Conservation (phyloP, 2,888 invertebrate genomes). For the Criorhina ranunculi region DNA sequence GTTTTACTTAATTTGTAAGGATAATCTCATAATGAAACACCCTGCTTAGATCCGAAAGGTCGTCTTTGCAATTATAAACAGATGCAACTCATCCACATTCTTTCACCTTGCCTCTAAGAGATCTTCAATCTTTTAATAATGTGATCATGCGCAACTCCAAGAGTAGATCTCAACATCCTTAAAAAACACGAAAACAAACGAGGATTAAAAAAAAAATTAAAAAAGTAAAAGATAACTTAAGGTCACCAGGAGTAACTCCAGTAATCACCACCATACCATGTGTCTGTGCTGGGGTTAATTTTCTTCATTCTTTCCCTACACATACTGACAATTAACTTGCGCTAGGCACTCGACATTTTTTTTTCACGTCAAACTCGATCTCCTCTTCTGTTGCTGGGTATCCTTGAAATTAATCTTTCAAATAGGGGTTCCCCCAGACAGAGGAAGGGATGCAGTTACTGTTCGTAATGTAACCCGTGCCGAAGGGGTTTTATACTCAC, state of each 20-base stretch:
- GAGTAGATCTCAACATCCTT: conserved; percentile 19
- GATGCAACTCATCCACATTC: conserved; percentile 24
- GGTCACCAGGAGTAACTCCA: conserved; percentile 47
- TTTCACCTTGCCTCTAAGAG: neutral
- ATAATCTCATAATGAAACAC: too few relatives aligned
- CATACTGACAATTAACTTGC: conserved; percentile 53
- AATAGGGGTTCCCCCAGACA: conserved; percentile 54
- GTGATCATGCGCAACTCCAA: conserved; percentile 42
- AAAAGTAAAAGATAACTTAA: conserved; percentile 42
- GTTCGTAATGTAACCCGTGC: conserved; percentile 38
- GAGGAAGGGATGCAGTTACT: conserved; percentile 13
- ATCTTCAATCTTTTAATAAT: conserved; percentile 27
- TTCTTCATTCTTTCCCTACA: conserved; percentile 6
- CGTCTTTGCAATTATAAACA: conserved; percentile 29
- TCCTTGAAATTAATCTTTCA: conserved; percentile 44
- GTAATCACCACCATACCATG: conserved; percentile 20
- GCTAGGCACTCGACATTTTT: conserved; percentile 73
- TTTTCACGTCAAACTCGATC: conserved; percentile 40
- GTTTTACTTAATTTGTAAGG: too few relatives aligned
- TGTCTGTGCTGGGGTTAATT: conserved; percentile 42
- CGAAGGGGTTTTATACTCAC: conserved; percentile 31
- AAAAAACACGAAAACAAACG: conserved; percentile 28
- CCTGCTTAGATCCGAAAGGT: too few relatives aligned
- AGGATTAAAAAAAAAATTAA: conserved; percentile 5
- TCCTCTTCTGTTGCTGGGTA: conserved; percentile 14